These are phyloP conservation scores for Centroberyx gerrardi DNA, from an alignment of 2,797 vertebrate species.

Conservation along the genomic window DNA sequence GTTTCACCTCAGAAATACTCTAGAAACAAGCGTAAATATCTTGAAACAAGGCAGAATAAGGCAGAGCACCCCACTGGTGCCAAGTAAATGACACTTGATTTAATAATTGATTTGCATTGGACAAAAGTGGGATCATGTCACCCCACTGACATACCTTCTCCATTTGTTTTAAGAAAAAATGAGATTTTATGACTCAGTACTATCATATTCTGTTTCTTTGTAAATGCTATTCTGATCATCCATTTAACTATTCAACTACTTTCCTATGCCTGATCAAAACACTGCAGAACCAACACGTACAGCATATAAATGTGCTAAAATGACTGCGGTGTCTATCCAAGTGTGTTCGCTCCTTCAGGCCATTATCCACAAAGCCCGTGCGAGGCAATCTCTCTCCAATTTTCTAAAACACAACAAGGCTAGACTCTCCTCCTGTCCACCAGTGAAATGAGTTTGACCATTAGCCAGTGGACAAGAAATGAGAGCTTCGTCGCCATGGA, in stretches of 20 bases:
- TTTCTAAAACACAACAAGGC: constrained; percentile 21
- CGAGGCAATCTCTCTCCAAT: not conserved
- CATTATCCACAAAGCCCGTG: not conserved
- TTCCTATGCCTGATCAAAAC: not conserved
- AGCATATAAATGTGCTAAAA: not conserved
- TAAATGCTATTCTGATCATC: not conserved
- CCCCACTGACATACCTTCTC: too few relatives aligned
- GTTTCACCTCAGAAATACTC: too few relatives aligned
- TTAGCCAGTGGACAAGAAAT: constrained; percentile 38
- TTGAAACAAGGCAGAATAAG: too few relatives aligned
- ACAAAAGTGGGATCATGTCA: too few relatives aligned
- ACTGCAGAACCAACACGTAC: not conserved
- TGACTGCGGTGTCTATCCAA: not conserved
- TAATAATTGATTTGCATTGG: too few relatives aligned
- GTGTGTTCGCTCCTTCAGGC: not conserved
- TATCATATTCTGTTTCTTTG: too few relatives aligned
- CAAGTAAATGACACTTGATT: too few relatives aligned
- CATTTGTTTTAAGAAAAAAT: too few relatives aligned
- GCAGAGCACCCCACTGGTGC: too few relatives aligned
- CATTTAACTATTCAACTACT: not conserved
- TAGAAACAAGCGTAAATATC: too few relatives aligned
- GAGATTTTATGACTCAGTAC: too few relatives aligned
- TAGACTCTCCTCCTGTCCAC: constrained; percentile 23
- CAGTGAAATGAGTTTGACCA: constrained; percentile 53
- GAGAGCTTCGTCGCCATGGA: constrained; percentile 69